Evolutionary conservation across 2,888 invertebrate species (phyloP), one percentile per base, ranked within the genome.

Genomic region (Leucania comma): DNA sequence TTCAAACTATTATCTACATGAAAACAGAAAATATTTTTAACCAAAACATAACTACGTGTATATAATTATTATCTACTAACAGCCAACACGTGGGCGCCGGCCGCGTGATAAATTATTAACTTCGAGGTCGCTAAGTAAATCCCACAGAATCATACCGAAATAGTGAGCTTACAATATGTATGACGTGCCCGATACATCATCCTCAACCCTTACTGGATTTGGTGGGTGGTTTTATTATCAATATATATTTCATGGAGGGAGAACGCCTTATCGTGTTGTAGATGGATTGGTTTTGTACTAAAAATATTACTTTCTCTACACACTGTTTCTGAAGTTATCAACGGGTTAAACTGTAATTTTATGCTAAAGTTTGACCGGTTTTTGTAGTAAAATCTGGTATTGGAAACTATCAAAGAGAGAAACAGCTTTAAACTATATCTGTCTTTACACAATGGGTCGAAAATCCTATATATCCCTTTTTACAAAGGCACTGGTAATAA

Each of bases 51-150:
- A 32, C 42, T 54, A 8, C 42, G 58, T 50, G 57, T 58, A 56
- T 51, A 50, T 56, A 66, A 74, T 64, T 70, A 80, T 81, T 12
- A 12, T 12, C 4, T 83, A 78, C 73, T 68, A 48, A 68, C 63
- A 35, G 17, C 42, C 57, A 56, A 66, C 35, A 8, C 56, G 66
- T 65, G 54, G 68, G 68, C 58, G 68, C 56, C 63, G 46, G 56
- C 63, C 56, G 51, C 69, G 64, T 70, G 59, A 84, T 87, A 76
- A 86, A 86, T 85, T 81, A 85, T 86, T 85, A 75, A 87, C 42
- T 51, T 64, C 72, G 71, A 83, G 83, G 83, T 80, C 81, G 71
- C 71, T 75, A 74, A 82, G 73, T 79, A 72, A 71, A 76, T 74
- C 65, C 58, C 56, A 68, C 74, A 54, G 78, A 86, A 77, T 75